Evolutionary conservation across 2,797 vertebrate species (phyloP).

Genomic region (Numenius phaeopus): DNA sequence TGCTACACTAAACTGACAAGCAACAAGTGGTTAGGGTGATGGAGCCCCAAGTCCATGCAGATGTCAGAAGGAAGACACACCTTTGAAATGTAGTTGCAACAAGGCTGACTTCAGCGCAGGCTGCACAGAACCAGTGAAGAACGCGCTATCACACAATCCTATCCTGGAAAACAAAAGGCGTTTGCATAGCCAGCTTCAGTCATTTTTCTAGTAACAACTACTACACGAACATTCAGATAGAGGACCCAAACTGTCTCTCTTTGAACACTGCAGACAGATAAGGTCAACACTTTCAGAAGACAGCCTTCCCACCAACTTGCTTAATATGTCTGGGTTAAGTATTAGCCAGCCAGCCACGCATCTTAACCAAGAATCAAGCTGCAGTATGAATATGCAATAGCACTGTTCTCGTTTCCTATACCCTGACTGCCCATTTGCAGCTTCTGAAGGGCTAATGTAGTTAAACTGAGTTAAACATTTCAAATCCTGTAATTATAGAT

Average conservation of each 20-base stretch:
- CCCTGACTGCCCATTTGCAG: neutral
- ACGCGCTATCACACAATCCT: neutral
- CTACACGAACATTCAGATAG: neutral
- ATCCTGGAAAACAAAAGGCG: neutral
- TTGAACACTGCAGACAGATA: neutral
- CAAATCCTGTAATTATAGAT: neutral
- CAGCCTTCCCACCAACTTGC: neutral
- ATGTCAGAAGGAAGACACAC: neutral
- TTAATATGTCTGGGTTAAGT: neutral
- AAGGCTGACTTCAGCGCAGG: neutral
- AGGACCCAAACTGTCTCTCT: neutral
- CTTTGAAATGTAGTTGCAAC: neutral
- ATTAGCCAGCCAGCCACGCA: neutral
- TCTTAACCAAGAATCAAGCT: neutral
- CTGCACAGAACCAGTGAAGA: neutral
- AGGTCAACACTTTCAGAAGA: neutral
- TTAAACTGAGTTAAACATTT: neutral
- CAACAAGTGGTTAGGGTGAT: neutral
- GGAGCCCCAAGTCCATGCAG: neutral
- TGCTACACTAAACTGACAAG: neutral
- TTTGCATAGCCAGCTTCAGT: neutral
- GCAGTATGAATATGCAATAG: neutral
- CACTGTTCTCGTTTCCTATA: neutral
- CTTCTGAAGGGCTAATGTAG: neutral
- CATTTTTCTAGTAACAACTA: neutral